Conservation (phyloP, 2,888 invertebrate species). For the Stenoptilia bipunctidactyla region DNA sequence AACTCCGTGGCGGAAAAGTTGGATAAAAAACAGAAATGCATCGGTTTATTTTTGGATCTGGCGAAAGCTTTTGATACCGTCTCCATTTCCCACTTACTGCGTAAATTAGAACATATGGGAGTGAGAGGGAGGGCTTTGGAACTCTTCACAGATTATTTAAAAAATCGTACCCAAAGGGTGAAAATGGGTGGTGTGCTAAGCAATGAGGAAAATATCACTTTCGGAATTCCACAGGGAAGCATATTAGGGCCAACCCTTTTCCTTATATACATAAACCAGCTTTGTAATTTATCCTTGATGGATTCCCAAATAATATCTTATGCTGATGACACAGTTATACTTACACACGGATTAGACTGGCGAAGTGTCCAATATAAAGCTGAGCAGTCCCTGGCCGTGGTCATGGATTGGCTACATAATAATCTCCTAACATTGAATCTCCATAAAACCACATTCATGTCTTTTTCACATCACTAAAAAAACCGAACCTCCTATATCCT, state of each 20-base stretch:
- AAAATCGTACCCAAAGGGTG: slow-evolving; percentile 5
- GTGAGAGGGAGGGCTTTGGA: slow-evolving; percentile 6
- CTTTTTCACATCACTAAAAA: no score
- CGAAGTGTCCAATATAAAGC: background rate
- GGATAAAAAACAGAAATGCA: no score
- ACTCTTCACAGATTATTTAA: slow-evolving; percentile 6
- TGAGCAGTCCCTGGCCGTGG: background rate
- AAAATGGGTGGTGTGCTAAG: slow-evolving; percentile 3
- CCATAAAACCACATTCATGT: slow-evolving; percentile 8
- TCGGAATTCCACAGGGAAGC: slow-evolving; percentile 12
- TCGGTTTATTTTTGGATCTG: slow-evolving; percentile 5
- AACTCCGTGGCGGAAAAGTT: no score
- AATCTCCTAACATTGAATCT: slow-evolving; percentile 7
- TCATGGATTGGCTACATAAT: slow-evolving; percentile 1
- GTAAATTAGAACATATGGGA: slow-evolving; percentile 7
- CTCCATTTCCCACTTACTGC: slow-evolving; percentile 6
- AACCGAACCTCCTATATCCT: no score
- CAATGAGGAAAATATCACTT: slow-evolving; percentile 2
- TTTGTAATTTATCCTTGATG: slow-evolving; percentile 6
- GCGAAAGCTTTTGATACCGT: slow-evolving; percentile 7
- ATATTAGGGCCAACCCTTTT: slow-evolving; percentile 11
- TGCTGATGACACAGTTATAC: slow-evolving; percentile 10
- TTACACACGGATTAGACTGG: slow-evolving; percentile 7
- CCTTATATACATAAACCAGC: slow-evolving; percentile 10
- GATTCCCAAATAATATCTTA: slow-evolving; percentile 8